A percentile compares a stretch with the other conserved stretches of the same genome.
Evolutionary conservation across 1,140 invertebrate species (phyloP).

Genomic region (Scaptodrosophila lebanonensis): DNA sequence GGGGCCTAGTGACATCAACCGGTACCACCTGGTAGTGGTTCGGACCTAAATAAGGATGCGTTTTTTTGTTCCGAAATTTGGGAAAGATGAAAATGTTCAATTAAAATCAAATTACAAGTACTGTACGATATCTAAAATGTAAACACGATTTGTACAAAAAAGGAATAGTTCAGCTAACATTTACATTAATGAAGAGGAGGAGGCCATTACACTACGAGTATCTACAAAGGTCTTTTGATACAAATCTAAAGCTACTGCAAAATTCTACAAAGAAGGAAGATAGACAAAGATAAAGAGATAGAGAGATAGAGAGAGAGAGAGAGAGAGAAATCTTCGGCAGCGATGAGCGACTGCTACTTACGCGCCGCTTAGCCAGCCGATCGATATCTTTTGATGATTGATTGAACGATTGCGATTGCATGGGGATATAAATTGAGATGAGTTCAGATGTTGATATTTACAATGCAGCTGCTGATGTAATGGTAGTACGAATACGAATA

Average conservation of each 20-base stretch:
- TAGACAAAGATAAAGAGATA: constrained; percentile 1
- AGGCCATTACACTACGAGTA: too few species aligned
- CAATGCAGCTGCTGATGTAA: constrained; percentile 52
- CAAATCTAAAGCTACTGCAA: too few species aligned
- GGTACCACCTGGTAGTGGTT: constrained; percentile 71
- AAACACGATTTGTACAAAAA: background rate
- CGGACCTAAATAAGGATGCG: constrained; percentile 51
- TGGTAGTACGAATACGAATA: constrained; percentile 24
- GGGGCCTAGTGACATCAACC: constrained; percentile 68
- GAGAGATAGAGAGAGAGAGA: constrained; percentile 4
- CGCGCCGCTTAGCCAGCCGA: constrained; percentile 45
- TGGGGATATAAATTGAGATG: constrained; percentile 24
- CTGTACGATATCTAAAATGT: background rate
- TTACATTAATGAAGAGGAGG: constrained; percentile 4
- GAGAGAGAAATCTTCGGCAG: constrained; percentile 7
- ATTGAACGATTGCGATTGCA: constrained; percentile 33
- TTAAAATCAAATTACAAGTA: constrained; percentile 7
- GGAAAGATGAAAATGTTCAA: constrained; percentile 20
- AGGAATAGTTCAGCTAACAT: constrained; percentile 5
- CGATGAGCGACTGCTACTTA: constrained; percentile 65
- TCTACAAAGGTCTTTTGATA: too few species aligned
- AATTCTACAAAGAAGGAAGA: constrained; percentile 1
- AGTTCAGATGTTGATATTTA: constrained; percentile 42
- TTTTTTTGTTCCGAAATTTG: too few species aligned
- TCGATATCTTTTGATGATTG: too few species aligned